Percentiles rank a stretch among this genome's conserved stretches.
These are phyloP conservation scores for Petrocephalus zakoni DNA, from an alignment of 2,113 vertebrate genomes.

Conservation along the genomic window DNA sequence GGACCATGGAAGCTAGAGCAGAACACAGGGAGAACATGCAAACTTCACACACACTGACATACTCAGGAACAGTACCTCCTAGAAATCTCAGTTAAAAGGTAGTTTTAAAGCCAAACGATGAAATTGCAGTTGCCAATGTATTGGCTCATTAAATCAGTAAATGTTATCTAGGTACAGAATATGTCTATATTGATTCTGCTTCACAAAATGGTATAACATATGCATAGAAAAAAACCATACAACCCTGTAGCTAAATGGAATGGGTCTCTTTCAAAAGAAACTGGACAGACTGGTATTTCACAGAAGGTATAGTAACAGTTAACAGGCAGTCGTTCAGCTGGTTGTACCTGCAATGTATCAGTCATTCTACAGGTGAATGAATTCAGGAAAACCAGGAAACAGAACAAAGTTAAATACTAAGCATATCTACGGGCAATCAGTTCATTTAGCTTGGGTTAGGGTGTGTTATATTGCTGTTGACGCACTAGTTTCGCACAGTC, in stretches of 20 bases:
- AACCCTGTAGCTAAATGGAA: background rate
- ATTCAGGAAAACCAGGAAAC: constrained; percentile 16
- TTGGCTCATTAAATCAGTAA: background rate
- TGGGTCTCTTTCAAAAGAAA: background rate
- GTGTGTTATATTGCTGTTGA: background rate
- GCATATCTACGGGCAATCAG: background rate
- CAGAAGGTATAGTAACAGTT: background rate
- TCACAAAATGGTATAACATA: background rate
- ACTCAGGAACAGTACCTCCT: too few relatives aligned
- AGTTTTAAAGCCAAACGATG: background rate
- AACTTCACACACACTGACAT: background rate
- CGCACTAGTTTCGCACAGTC: background rate
- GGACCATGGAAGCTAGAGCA: background rate
- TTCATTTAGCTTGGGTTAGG: background rate
- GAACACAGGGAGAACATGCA: background rate
- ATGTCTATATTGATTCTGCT: background rate
- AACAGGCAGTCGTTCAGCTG: background rate
- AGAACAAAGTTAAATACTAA: background rate
- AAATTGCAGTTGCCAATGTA: background rate
- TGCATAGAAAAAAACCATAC: background rate
- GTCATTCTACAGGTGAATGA: background rate
- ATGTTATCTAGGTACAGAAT: background rate
- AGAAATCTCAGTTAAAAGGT: too few relatives aligned
- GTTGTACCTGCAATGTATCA: background rate
- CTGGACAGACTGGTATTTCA: constrained; percentile 26